These are phyloP conservation scores for Teleogryllus occipitalis DNA, from an alignment of 1,140 invertebrate species.

Conservation along the genomic window DNA sequence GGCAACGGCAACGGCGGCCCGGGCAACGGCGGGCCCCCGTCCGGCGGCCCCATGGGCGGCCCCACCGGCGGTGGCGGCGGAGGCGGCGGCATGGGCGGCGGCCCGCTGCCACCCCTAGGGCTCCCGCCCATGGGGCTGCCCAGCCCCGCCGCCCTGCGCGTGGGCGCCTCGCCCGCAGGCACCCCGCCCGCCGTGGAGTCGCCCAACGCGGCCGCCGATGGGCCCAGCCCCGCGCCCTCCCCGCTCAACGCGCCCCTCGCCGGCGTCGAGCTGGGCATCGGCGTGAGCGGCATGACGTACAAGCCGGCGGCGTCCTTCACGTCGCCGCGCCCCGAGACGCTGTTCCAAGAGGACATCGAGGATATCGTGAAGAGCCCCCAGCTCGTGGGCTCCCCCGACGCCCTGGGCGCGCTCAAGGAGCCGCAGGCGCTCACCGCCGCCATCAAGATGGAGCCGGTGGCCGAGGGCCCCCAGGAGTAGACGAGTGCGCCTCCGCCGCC, in stretches of 20 bases:
- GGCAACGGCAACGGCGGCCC: background rate
- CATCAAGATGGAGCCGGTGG: conserved; percentile 19
- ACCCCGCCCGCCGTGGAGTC: background rate
- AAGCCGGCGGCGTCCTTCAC: conserved; percentile 47
- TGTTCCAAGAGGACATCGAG: conserved; percentile 40
- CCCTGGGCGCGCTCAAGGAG: background rate
- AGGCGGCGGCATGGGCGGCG: conserved; percentile 30
- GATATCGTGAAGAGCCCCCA: conserved; percentile 31
- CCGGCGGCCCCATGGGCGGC: too few relatives aligned
- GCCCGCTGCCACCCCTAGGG: conserved; percentile 58
- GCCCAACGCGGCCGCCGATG: conserved; percentile 27
- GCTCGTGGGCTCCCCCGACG: conserved; percentile 13
- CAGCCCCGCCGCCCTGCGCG: conserved; percentile 33
- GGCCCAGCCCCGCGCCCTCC: conserved; percentile 41
- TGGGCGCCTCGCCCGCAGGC: conserved; percentile 36
- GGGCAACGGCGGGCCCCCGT: background rate
- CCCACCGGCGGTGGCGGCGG: too few relatives aligned
- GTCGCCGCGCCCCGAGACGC: conserved; percentile 51
- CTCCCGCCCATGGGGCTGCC: conserved; percentile 35
- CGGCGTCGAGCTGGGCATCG: conserved; percentile 49
- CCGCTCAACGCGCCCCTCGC: conserved; percentile 37
- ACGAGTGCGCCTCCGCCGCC: background rate
- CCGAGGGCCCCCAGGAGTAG: conserved; percentile 11
- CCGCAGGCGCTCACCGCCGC: conserved; percentile 13
- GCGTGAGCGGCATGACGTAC: conserved; percentile 56